Conservation (phyloP, 2,113 vertebrate genomes). For the Isurus oxyrinchus region DNA sequence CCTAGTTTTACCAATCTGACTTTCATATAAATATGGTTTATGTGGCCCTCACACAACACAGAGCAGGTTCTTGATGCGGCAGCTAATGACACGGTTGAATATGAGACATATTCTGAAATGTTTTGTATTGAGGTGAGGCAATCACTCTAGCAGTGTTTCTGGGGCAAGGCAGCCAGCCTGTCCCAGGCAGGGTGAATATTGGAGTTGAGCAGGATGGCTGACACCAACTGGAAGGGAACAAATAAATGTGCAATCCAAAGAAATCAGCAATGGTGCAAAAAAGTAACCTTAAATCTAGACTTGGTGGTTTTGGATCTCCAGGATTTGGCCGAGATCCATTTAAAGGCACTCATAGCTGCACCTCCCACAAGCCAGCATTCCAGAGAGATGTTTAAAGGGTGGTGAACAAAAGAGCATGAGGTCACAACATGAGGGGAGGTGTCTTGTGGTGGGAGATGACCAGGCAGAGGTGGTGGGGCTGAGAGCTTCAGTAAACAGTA, state of each 20-base stretch:
- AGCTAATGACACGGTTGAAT: neutral
- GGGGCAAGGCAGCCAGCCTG: too few relatives aligned
- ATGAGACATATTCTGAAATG: neutral
- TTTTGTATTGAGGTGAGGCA: neutral
- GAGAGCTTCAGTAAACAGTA: neutral
- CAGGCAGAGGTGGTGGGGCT: neutral
- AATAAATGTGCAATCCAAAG: too few relatives aligned
- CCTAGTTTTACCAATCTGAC: too few relatives aligned
- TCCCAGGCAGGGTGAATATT: neutral
- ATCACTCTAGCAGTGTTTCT: neutral
- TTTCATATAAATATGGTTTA: too few relatives aligned
- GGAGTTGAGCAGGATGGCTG: neutral
- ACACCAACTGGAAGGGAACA: neutral
- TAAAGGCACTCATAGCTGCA: neutral
- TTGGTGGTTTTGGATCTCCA: neutral
- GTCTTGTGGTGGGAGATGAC: neutral
- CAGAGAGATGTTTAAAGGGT: neutral
- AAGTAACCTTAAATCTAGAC: neutral
- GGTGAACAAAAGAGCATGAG: too few relatives aligned
- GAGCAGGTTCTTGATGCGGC: neutral
- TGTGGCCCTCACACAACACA: neutral
- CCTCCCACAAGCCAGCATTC: neutral
- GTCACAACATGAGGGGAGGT: too few relatives aligned
- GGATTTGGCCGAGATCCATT: neutral
- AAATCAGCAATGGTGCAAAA: neutral